Evolutionary conservation across 2,113 vertebrate species (phyloP).

Genomic region (Forbesichthys papilliferus): DNA sequence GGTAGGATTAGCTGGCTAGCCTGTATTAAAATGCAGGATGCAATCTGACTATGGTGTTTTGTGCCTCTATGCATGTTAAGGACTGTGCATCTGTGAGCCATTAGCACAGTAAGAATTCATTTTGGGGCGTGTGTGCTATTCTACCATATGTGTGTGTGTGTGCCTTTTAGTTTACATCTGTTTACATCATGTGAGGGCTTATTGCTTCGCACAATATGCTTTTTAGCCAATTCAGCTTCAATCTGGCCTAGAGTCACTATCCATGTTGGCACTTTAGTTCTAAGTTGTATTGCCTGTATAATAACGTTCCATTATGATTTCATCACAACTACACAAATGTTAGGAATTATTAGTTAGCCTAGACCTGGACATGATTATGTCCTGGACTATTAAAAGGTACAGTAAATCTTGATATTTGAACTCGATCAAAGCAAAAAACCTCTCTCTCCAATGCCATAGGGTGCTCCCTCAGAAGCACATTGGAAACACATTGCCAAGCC

Average conservation of each 20-base stretch:
- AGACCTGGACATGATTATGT: no score
- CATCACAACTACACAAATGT: constrained; percentile 42
- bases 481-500: no score
- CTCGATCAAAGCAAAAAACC: no score
- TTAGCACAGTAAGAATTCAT: constrained; percentile 27
- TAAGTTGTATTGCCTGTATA: no score
- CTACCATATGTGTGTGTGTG: constrained; percentile 5
- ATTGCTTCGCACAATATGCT: background rate
- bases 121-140: constrained; percentile 3
- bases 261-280: background rate
- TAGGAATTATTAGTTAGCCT: constrained; percentile 12
- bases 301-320: constrained; percentile 44
- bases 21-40: constrained; percentile 15
- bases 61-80: constrained; percentile 11
- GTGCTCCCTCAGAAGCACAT: no score
- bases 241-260: background rate
- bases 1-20: constrained; percentile 26
- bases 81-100: constrained; percentile 45
- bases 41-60: constrained; percentile 9
- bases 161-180: constrained; percentile 3
- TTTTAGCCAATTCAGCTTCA: background rate
- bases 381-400: no score
- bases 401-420: no score
- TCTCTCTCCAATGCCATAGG: no score
- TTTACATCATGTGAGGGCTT: background rate